Evolutionary conservation across 2,888 invertebrate genomes (phyloP), one percentile per base, ranked within the genome.

Genomic region (Griposia aprilina): DNA sequence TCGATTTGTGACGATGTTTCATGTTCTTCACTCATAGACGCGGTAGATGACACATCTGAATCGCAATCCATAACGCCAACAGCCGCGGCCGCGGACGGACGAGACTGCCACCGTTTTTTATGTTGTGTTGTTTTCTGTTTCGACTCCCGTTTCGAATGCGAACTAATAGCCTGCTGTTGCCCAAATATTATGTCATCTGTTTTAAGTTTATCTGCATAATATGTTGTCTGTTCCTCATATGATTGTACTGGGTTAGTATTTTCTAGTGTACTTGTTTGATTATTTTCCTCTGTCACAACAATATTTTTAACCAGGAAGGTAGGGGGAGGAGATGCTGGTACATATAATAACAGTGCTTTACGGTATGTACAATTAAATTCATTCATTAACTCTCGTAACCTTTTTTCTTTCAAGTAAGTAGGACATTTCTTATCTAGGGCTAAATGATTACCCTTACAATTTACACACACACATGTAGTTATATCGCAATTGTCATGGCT

Each of bases 281-380:
- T 68, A 0, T 55, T 36, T 23, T 68, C 36, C 15, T 55, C 68
- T 36, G 36, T 55, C 36, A 20, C 20, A 30, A 1, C 7, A 68
- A 41, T 68, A 11, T 68, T 55, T 55, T n/a, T 36, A 55, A 36
- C 8, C 36, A 8, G 36, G 8, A 36, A n/a, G 36, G n/a, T 23
- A 20, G 55, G 36, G n/a, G 55, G 2, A 36, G 68, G 68, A 20
- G 68, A 68, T 55, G 68, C 13, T 15, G 68, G 55, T 68, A 68
- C 68, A 55, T 68, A 68, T 55, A 68, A 52, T 20, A 68, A 41
- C 55, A 68, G 1, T 15, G 68, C 68, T 68, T 68, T 68, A 15
- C 36, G 55, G 55, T 68, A 55, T 15, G 68, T 68, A 55, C 68
- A 68, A 36, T 68, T 68, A 41, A 55, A 68, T 8, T 68, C 68